Conservation (phyloP, 2,113 vertebrate genomes). For the Perccottus glenii region DNA sequence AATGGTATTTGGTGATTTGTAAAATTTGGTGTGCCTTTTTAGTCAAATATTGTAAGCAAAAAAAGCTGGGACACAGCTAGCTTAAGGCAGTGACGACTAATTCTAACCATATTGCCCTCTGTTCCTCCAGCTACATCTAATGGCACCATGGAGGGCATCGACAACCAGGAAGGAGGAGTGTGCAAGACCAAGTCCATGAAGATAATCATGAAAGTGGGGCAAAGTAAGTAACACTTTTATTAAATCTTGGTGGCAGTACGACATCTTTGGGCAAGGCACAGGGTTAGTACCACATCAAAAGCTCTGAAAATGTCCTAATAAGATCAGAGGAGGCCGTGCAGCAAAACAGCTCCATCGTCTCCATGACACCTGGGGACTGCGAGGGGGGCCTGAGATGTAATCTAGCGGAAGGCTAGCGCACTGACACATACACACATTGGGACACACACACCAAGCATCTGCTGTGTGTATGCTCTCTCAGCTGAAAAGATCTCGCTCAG, state of each 20-base stretch:
- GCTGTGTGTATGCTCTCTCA: constrained; percentile 15
- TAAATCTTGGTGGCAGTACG: not conserved
- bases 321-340: constrained; percentile 36
- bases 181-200: constrained; percentile 99
- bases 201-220: constrained; percentile 99
- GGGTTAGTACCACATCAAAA: not conserved
- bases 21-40: too few relatives aligned
- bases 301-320: constrained; percentile 25
- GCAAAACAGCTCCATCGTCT: constrained; percentile 48
- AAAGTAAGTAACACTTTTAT: constrained; percentile 86
- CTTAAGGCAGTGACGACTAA: not conserved
- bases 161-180: constrained; percentile 98
- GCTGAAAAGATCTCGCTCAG: constrained; percentile 5
- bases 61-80: too few relatives aligned
- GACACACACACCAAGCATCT: constrained; percentile 35
- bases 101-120: constrained; percentile 27
- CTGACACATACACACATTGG: constrained; percentile 14
- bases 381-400: constrained; percentile 43
- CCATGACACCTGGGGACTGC: constrained; percentile 55
- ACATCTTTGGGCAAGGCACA: not conserved
- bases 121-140: constrained; percentile 90
- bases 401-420: constrained; percentile 34
- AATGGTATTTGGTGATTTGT: too few relatives aligned
- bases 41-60: too few relatives aligned
- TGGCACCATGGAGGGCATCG: constrained; percentile 96